Conservation (phyloP, 2,888 invertebrate species). For the Sminthurinus aureus region DNA sequence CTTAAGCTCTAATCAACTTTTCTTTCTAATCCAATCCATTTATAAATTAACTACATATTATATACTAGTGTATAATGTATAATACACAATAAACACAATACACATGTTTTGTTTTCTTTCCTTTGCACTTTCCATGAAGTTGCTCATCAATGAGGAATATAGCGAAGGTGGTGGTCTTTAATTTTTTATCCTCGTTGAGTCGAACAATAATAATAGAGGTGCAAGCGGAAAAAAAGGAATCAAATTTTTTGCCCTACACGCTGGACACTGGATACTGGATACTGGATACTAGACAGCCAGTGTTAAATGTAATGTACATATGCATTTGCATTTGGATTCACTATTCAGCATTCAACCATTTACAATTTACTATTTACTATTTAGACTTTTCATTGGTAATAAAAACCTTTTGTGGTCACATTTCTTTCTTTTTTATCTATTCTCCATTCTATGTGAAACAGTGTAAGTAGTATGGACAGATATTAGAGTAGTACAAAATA, state of each 20-base stretch:
- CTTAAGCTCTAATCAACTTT: no score
- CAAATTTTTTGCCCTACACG: constrained; percentile 19
- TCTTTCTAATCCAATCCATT: no score
- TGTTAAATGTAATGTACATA: no score
- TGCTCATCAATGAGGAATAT: neutral
- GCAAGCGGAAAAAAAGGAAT: constrained; percentile 19
- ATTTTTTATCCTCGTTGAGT: no score
- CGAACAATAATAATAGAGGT: no score
- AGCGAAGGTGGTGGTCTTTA: no score
- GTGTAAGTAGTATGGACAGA: neutral
- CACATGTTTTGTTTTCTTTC: neutral
- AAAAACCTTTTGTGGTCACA: constrained; percentile 24
- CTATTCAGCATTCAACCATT: neutral
- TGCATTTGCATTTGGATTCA: no score
- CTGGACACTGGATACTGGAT: no score
- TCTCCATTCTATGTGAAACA: neutral
- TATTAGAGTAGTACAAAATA: neutral
- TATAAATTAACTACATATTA: no score
- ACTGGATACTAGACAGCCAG: no score
- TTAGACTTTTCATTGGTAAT: constrained; percentile 20
- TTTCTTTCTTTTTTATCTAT: neutral
- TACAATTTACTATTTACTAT: neutral
- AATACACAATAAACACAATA: neutral
- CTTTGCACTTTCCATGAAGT: neutral
- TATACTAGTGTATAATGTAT: no score